phyloP scores from a whole-genome alignment of 2,888 invertebrate genomes.

The Chrysolina oricalcia region DNA sequence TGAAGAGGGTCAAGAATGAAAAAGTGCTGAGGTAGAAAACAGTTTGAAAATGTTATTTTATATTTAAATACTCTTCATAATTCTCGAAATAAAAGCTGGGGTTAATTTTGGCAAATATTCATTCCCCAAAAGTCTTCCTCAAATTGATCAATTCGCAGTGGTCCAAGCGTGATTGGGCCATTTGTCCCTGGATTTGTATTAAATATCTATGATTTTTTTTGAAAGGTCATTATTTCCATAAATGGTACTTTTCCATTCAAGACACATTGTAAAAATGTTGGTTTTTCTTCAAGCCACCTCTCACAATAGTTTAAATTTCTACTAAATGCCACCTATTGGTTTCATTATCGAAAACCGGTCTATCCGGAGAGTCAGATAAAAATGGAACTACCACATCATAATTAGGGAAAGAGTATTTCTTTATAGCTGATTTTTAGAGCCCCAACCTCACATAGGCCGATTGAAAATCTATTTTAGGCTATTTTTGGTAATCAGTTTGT shows the following conservation, averaged over 20 bases:
- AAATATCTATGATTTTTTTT: not conserved
- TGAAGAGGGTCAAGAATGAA: not conserved
- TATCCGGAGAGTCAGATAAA: not conserved
- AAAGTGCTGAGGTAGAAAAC: not conserved
- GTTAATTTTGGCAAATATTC: slow-evolving; percentile 12
- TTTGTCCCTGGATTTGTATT: not conserved
- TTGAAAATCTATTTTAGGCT: not conserved
- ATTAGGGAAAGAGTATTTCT: not conserved
- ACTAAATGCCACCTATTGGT: too few relatives aligned
- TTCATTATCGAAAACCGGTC: too few relatives aligned
- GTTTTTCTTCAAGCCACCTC: too few relatives aligned
- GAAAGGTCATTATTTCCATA: not conserved
- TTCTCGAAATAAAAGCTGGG: not conserved
- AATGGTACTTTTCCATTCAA: slow-evolving; percentile 6
- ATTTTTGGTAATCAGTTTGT: not conserved
- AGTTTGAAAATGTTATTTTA: slow-evolving; percentile 9
- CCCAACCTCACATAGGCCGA: not conserved
- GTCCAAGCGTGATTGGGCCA: not conserved
- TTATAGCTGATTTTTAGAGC: not conserved
- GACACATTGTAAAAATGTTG: not conserved
- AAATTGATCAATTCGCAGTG: not conserved
- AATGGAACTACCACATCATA: not conserved
- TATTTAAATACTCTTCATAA: not conserved
- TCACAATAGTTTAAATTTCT: too few relatives aligned
- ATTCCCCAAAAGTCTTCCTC: not conserved